phyloP scores from a whole-genome alignment of 2,888 invertebrate genomes.

The Escarpia spicata region DNA sequence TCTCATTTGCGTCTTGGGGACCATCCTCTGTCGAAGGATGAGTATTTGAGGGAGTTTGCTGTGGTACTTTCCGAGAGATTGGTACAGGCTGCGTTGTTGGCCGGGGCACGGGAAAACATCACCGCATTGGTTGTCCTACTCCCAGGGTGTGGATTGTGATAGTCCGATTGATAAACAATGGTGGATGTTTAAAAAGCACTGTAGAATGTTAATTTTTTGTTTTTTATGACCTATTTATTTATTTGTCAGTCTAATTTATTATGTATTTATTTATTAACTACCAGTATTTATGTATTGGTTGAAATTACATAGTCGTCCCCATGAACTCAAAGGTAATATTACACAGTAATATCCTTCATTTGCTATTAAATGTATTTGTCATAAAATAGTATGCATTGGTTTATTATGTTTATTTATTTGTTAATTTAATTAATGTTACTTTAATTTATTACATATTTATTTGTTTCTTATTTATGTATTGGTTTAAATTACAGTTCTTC shows the following conservation, averaged over 20 bases:
- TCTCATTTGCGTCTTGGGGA: constrained; percentile 45
- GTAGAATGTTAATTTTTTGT: background rate
- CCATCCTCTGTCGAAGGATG: constrained; percentile 43
- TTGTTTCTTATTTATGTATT: background rate
- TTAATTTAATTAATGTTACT: background rate
- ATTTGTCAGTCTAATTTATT: background rate
- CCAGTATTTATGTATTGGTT: background rate
- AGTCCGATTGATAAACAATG: background rate
- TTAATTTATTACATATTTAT: background rate
- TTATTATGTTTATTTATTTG: background rate
- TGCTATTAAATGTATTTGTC: background rate
- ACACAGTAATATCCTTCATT: background rate
- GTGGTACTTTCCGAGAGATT: constrained; percentile 57
- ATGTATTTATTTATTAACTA: background rate
- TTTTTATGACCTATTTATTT: no score
- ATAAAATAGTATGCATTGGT: background rate
- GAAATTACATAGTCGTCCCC: background rate
- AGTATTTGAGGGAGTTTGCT: constrained; percentile 52
- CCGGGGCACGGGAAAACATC: constrained; percentile 60
- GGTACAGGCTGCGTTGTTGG: constrained; percentile 60
- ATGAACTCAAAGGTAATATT: background rate
- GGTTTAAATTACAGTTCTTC: background rate
- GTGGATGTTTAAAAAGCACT: background rate
- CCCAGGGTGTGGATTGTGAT: constrained; percentile 53
- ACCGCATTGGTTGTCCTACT: constrained; percentile 59